Conservation (phyloP, 1,140 invertebrate genomes). For the Drosophila sulfurigaster region DNA sequence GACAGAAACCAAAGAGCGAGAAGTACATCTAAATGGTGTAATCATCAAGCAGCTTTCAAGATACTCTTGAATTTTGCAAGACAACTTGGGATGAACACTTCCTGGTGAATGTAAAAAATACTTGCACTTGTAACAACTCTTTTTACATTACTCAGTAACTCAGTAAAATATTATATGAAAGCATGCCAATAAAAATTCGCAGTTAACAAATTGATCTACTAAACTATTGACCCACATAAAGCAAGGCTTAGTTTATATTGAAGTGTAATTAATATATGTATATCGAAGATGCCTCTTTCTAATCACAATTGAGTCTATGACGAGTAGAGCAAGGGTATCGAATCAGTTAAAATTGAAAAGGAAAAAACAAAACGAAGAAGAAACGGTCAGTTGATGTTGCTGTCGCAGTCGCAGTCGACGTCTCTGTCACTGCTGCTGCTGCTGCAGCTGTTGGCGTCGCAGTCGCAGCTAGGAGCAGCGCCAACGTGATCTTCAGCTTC, state of each 20-base stretch:
- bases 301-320: conserved; percentile 8
- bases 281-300: conserved; percentile 3
- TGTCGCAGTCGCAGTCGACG: conserved; percentile 10
- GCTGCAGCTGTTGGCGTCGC: conserved; percentile 15
- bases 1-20: conserved; percentile 19
- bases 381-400: conserved; percentile 56
- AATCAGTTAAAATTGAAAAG: conserved; percentile 62
- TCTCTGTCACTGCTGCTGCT: neutral
- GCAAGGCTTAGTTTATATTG: neutral
- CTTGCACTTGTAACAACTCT: neutral
- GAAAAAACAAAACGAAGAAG: conserved; percentile 53
- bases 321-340: conserved; percentile 38
- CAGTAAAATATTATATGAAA: no score
- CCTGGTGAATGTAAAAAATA: conserved; percentile 1
- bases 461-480: conserved; percentile 53
- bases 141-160: neutral
- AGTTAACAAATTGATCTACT: neutral
- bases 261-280: neutral
- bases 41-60: conserved; percentile 6
- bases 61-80: conserved; percentile 26
- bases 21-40: conserved; percentile 15
- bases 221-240: conserved; percentile 4
- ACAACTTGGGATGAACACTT: neutral
- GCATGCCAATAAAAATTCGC: no score
- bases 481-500: conserved; percentile 4